A percentile compares a stretch with the other conserved stretches of the same genome.
phyloP scores from a whole-genome alignment of 2,888 invertebrate species.

The Drosophila nr. perissopoda region DNA sequence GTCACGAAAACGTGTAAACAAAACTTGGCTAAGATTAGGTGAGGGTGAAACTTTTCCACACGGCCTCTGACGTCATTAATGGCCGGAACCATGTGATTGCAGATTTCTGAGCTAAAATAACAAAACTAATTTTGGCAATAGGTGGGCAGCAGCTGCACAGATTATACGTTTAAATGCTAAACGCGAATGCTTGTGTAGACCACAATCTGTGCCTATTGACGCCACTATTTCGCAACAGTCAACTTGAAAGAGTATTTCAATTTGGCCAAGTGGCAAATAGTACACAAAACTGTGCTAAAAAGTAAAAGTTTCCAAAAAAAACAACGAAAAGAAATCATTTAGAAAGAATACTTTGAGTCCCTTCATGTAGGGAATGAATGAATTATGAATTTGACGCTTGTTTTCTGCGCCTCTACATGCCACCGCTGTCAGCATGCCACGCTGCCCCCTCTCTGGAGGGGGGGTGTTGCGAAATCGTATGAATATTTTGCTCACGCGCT shows the following conservation, averaged over 20 bases:
- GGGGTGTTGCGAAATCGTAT: conserved; percentile 57
- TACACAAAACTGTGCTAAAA: not conserved
- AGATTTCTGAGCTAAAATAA: conserved; percentile 32
- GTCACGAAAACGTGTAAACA: conserved; percentile 54
- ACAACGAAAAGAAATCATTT: not conserved
- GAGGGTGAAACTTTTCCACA: conserved; percentile 7
- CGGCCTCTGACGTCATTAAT: conserved; percentile 36
- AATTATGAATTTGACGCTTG: conserved; percentile 44
- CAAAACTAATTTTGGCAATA: conserved; percentile 52
- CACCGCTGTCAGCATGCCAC: not conserved
- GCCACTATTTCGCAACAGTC: conserved; percentile 26
- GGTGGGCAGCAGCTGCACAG: conserved; percentile 17
- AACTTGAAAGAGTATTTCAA: conserved; percentile 3
- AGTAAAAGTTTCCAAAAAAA: conserved; percentile 19
- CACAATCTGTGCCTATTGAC: conserved; percentile 20
- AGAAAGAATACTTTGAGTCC: not conserved
- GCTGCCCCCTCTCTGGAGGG: not conserved
- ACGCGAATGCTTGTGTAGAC: not conserved
- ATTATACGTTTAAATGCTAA: not conserved
- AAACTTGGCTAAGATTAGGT: conserved; percentile 19
- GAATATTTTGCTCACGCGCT: conserved; percentile 75
- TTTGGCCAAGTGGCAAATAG: conserved; percentile 2
- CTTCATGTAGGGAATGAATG: conserved; percentile 46
- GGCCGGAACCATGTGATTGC: conserved; percentile 51
- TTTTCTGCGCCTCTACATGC: not conserved